Base-by-base conservation (phyloP, 2,888 invertebrate species). In the Charanyca ferruginea region DNA sequence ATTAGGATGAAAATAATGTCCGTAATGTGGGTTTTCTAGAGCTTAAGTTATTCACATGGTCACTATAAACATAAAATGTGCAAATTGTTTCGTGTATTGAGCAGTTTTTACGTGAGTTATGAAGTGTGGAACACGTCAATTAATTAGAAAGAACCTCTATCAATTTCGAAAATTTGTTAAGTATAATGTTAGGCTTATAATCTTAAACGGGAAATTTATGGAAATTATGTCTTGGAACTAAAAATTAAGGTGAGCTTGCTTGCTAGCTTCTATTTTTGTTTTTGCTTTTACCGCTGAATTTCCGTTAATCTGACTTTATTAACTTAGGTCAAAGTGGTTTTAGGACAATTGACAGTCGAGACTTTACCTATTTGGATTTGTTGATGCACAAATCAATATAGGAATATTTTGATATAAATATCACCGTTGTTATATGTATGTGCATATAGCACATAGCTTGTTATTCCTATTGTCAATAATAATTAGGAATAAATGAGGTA, bases 1-100 rank as follows among this genome's bases (percentile, higher is more conserved):
- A 82, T 84, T 82, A 78, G 73, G 66, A 77, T 58, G 61, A 77
- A 68, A 75, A 76, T 77, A 81, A 76, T 65, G 62, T 68, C 66
- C 61, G 65, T 81, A 76, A 76, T 81, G 79, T 85, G 77, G 79
- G 73, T 77, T 77, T 81, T 83, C 67, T 53, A 71, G 61, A 69
- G 63, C 66, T 66, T 67, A 77, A 83, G 80, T 77, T 85, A 87
- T 86, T 80, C 63, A 65, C 81, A 83, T 82, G 75, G 75, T 74
- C 61, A 70, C n/a, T n/a, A n/a, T 79, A 71, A 84, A 83, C 64
- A 68, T 82, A 73, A 83, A 83, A 63, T 86, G 87, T 85, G 86
- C 73, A 78, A 87, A 88, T 86, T 54, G 13, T 66, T 63, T 70
- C 48, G 65, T 80, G 61, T 73, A 67, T 77, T 72, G 32, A 73